Conservation (phyloP, 2,113 vertebrate species). For the Gorsachius goisagi region DNA sequence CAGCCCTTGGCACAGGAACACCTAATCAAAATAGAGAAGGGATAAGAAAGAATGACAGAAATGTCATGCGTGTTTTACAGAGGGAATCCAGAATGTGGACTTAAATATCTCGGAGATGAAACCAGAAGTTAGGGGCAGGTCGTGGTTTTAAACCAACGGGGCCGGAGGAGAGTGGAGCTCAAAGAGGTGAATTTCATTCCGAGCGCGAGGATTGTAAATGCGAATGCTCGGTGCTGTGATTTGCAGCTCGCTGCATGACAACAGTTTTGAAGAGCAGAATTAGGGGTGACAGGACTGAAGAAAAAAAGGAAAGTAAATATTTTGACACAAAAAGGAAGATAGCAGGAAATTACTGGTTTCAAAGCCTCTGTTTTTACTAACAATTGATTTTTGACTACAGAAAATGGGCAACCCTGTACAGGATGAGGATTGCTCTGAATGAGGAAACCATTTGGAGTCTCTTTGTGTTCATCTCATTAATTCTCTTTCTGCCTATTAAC, state of each 20-base stretch:
- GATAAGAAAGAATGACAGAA: not conserved
- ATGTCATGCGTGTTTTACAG: accelerated
- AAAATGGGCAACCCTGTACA: not conserved
- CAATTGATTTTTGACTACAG: not conserved
- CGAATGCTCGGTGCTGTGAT: not conserved
- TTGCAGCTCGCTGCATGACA: not conserved
- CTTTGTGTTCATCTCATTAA: conserved; percentile 17
- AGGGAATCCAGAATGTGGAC: not conserved
- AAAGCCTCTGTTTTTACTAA: not conserved
- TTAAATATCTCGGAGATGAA: not conserved
- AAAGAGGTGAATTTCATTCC: not conserved
- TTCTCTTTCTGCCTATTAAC: conserved; percentile 13
- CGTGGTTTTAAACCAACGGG: accelerated
- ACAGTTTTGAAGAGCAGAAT: not conserved
- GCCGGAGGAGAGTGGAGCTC: not conserved
- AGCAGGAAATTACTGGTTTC: not conserved
- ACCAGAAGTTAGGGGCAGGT: not conserved
- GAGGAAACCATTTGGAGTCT: not conserved
- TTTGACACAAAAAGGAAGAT: not conserved
- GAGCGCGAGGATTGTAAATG: not conserved
- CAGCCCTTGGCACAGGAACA: not conserved
- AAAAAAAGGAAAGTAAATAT: not conserved
- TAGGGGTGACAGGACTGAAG: not conserved
- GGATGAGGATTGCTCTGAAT: not conserved
- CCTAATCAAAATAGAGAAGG: not conserved